Conservation (phyloP, 2,888 invertebrate genomes). For the Diloba caeruleocephala region DNA sequence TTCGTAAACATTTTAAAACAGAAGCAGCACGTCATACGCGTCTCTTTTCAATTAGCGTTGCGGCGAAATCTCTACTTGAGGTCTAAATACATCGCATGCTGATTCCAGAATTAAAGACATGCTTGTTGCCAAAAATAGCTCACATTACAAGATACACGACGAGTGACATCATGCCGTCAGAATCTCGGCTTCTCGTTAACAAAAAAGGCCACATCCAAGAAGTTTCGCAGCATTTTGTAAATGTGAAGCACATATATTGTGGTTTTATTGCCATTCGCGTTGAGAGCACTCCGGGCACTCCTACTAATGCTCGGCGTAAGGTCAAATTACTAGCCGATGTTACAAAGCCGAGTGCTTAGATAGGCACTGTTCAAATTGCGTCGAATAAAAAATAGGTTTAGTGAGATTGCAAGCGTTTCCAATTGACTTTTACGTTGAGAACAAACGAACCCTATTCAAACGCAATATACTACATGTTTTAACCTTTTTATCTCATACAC, state of each 20-base stretch:
- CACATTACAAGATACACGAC: slow-evolving; percentile 32
- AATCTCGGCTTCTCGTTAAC: slow-evolving; percentile 15
- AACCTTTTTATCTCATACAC: slow-evolving; percentile 43
- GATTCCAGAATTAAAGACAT: slow-evolving; percentile 15
- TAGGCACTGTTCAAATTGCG: slow-evolving; percentile 75
- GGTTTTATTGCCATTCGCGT: slow-evolving; percentile 77
- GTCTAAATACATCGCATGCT: slow-evolving; percentile 5
- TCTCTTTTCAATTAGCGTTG: slow-evolving; percentile 9
- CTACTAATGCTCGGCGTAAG: slow-evolving; percentile 79
- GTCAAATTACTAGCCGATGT: slow-evolving; percentile 79
- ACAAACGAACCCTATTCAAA: slow-evolving; percentile 43
- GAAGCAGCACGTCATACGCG: background rate
- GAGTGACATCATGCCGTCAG: slow-evolving; percentile 43
- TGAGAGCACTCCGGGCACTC: slow-evolving; percentile 77
- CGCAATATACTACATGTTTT: slow-evolving; percentile 21
- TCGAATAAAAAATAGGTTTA: slow-evolving; percentile 74
- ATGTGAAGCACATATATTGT: slow-evolving; percentile 73
- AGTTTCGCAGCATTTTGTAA: slow-evolving; percentile 70
- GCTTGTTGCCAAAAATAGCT: slow-evolving; percentile 39
- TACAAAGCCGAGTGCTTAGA: slow-evolving; percentile 73
- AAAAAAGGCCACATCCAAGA: slow-evolving; percentile 71
- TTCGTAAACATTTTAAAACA: too few species aligned
- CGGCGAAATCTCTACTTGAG: slow-evolving; percentile 12
- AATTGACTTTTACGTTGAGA: slow-evolving; percentile 64
- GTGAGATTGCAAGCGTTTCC: slow-evolving; percentile 72